Base-by-base conservation (phyloP, 2,797 vertebrate genomes). In the Hippopotamyrus pictus region DNA sequence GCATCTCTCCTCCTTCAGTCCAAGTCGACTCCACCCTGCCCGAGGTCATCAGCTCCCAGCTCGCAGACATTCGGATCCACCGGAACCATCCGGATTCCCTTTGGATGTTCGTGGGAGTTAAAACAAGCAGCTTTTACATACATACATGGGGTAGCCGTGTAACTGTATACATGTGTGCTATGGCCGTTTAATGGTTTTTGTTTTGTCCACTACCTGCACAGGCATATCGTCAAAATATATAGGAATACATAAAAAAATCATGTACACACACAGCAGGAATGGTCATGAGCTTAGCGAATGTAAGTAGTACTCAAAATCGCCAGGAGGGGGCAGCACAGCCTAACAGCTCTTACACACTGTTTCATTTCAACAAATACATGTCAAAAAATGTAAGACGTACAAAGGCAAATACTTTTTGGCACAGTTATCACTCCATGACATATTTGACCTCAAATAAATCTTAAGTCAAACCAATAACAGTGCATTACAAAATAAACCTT, bases 251-350 rank as follows among this genome's bases (percentile, higher is more conserved):
- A 46, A 46, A 41, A 33, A 69, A 90, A 54, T 89, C 88, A 90
- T 84, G 90, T 92, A 94, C 93, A 93, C 92, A 93, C 92, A 93
- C 92, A 92, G 89, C 91, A 93, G 89, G 19, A 79, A 79, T 79
- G 73, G 41, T 44, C 19, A 79, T 88, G 90, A 94, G 93, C 93
- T 93, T 93, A 90, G 93, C 91, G 93, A 93, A 95, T 95, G 93
- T 95, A 93, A 94, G 94, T 94, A 94, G 92, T 96, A 95, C 94
- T 96, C 96, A 96, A 96, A 95, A 96, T 96, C 96, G 95, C 95
- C 96, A 96, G 96, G 96, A 96, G 95, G 95, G 95, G 96, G 96
- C 96, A 96, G 95, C 84, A 84, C 89, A 69, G 84, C n/a, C 29
- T 41, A 51, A 65, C 53, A 86, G 46, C 89, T 73, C 29, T 69